These are phyloP conservation scores for Lucifuga dentata DNA, from an alignment of 2,113 vertebrate species.

Conservation along the genomic window DNA sequence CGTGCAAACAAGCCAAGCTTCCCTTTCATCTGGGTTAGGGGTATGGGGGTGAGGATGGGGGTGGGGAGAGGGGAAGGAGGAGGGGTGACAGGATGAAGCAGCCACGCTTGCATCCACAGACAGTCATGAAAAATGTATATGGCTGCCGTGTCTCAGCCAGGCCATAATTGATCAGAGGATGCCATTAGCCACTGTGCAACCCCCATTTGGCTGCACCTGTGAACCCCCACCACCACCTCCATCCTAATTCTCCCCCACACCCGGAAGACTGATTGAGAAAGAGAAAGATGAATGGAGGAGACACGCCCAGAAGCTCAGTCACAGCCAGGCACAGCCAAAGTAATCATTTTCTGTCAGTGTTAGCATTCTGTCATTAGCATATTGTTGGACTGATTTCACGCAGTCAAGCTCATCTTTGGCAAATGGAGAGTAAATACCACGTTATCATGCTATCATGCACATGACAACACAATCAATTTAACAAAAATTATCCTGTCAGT, in stretches of 20 bases:
- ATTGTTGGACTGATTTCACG: slow-evolving; percentile 1
- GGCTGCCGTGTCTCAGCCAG: slow-evolving; percentile 40
- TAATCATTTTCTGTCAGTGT: slow-evolving; percentile 37
- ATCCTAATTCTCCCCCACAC: slow-evolving; percentile 10
- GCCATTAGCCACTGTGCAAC: slow-evolving; percentile 47
- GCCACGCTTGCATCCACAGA: slow-evolving; percentile 45
- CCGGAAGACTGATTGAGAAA: slow-evolving; percentile 29
- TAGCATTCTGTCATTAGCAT: slow-evolving; percentile 36
- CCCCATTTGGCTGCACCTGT: slow-evolving; percentile 74
- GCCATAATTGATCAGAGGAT: slow-evolving; percentile 69
- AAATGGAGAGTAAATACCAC: slow-evolving; percentile 27
- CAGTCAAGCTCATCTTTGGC: slow-evolving; percentile 12
- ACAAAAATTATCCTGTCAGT: slow-evolving; percentile 22
- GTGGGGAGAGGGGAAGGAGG: background rate
- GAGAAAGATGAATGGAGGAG: slow-evolving; percentile 45
- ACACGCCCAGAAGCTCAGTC: slow-evolving; percentile 58
- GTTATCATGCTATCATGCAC: background rate
- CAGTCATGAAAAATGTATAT: slow-evolving; percentile 82
- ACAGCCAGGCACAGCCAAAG: slow-evolving; percentile 1
- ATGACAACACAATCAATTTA: slow-evolving; percentile 29
- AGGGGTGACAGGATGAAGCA: slow-evolving; percentile 26
- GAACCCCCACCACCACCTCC: slow-evolving; percentile 45
- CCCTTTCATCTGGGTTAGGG: slow-evolving; percentile 72
- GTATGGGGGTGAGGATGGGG: slow-evolving; percentile 6
- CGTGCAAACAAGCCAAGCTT: slow-evolving; percentile 72